Evolutionary conservation across 2,113 vertebrate genomes (phyloP).

Genomic region (Megalops atlanticus): DNA sequence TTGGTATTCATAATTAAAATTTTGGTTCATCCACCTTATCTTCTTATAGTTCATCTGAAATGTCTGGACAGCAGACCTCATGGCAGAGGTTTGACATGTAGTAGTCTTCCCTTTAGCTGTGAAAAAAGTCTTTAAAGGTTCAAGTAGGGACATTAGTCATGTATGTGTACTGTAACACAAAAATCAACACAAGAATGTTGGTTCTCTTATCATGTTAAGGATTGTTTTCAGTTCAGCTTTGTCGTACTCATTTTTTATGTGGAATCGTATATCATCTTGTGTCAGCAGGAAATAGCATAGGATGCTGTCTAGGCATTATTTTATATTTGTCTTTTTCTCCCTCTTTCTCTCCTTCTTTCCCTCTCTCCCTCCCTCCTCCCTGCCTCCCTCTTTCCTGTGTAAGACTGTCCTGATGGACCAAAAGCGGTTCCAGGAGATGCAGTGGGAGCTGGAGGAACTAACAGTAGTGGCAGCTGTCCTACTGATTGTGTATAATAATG

Average conservation of each 20-base stretch:
- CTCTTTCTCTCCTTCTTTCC: not conserved
- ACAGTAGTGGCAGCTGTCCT: conserved; percentile 79
- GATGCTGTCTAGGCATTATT: not conserved
- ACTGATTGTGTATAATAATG: conserved; percentile 82
- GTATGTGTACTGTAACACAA: too few relatives aligned
- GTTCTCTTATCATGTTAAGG: too few relatives aligned
- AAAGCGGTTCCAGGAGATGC: conserved; percentile 86
- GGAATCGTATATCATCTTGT: not conserved
- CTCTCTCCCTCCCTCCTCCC: not conserved
- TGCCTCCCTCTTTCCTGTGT: not conserved
- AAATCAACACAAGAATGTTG: too few relatives aligned
- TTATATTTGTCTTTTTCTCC: not conserved
- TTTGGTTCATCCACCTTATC: too few relatives aligned
- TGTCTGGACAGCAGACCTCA: too few relatives aligned
- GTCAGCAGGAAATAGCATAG: not conserved
- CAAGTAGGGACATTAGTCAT: too few relatives aligned
- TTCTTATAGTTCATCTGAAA: too few relatives aligned
- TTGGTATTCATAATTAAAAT: too few relatives aligned
- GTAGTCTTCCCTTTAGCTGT: too few relatives aligned
- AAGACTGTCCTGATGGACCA: conserved; percentile 95
- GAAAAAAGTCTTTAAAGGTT: too few relatives aligned
- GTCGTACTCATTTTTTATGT: not conserved
- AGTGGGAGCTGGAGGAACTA: conserved; percentile 78
- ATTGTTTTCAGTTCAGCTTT: not conserved
- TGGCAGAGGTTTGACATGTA: too few relatives aligned